These are phyloP conservation scores for Electrophaes corylata DNA, from an alignment of 2,888 invertebrate species.

Conservation along the genomic window DNA sequence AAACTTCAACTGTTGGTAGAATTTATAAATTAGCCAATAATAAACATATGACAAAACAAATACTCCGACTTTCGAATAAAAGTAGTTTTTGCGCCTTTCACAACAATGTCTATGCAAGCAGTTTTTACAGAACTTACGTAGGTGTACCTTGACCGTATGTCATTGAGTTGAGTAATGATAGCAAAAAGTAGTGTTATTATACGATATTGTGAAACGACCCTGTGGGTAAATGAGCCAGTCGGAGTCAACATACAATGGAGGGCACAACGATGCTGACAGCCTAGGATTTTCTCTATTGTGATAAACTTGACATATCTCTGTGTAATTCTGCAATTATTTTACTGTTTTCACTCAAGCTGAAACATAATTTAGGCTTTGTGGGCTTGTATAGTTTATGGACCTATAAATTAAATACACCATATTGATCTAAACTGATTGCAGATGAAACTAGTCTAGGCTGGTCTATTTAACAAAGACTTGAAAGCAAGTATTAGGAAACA, in stretches of 20 bases:
- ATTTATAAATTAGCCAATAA: constrained; percentile 1
- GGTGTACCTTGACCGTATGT: constrained; percentile 37
- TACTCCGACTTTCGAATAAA: too few relatives aligned
- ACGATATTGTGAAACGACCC: constrained; percentile 29
- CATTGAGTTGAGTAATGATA: constrained; percentile 37
- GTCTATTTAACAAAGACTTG: too few relatives aligned
- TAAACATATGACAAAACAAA: too few relatives aligned
- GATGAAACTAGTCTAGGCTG: too few relatives aligned
- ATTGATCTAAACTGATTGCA: too few relatives aligned
- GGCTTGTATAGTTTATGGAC: background rate
- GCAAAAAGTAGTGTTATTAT: constrained; percentile 37
- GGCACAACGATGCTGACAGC: constrained; percentile 10
- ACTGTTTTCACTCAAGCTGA: background rate
- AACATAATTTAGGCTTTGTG: background rate
- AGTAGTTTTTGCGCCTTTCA: too few relatives aligned
- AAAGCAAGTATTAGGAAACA: too few relatives aligned
- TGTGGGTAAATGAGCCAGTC: constrained; percentile 15
- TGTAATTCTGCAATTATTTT: constrained; percentile 2
- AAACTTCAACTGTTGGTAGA: constrained; percentile 15
- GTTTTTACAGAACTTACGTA: constrained; percentile 12
- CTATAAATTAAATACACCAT: too few relatives aligned
- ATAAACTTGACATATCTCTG: constrained; percentile 7
- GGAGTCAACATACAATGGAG: constrained; percentile 22
- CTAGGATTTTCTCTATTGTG: constrained; percentile 30
- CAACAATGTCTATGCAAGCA: background rate